Evolutionary conservation across 1,140 invertebrate species (phyloP), one percentile per base, ranked within the genome.

Genomic region (Carposina sasakii): DNA sequence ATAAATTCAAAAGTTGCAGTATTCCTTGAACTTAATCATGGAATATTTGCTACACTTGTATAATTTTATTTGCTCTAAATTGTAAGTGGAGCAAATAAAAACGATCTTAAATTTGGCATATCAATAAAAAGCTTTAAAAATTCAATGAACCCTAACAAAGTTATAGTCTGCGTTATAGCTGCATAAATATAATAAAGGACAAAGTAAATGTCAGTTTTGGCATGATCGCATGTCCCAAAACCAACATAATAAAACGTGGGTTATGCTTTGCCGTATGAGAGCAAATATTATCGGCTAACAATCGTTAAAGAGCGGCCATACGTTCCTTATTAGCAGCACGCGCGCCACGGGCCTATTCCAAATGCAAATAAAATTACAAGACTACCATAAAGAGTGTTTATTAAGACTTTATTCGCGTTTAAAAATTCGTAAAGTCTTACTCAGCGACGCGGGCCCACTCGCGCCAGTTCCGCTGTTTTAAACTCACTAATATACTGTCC

Each of bases 371-470:
- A 77, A 74, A 76, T 67, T 71, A 63, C 63, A 71, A 71, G 60
- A 57, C 64, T 56, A 63, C 66, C 75, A 77, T 78, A 76, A 78
- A 76, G 60, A 76, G 55, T 54, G 59, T 73, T 76, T 81, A 73
- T 76, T 73, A 76, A 77, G 70, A 71, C 71, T 76, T 78, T 72
- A 76, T 76, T 67, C 51, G 59, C 54, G 30, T 75, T 81, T 75
- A 76, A 81, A 71, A 75, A 72, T 75, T 71, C 69, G 63, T 81
- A 75, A 81, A 73, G 69, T 75, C 72, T 76, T 78, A 81, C 67
- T 81, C 71, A 72, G 56, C 58, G 59, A 46, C 37, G 40, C 43
- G 54, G 55, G 66, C 63, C 66, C 73, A 71, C 66, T 67, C 69
- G 46, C 17, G 59, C 50, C 64, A 63, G 62, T 62, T 68, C 52